A percentile compares a stretch with the other conserved stretches of the same genome.
phyloP scores from a whole-genome alignment of 2,797 vertebrate genomes.

The Leptodactylus fallax region DNA sequence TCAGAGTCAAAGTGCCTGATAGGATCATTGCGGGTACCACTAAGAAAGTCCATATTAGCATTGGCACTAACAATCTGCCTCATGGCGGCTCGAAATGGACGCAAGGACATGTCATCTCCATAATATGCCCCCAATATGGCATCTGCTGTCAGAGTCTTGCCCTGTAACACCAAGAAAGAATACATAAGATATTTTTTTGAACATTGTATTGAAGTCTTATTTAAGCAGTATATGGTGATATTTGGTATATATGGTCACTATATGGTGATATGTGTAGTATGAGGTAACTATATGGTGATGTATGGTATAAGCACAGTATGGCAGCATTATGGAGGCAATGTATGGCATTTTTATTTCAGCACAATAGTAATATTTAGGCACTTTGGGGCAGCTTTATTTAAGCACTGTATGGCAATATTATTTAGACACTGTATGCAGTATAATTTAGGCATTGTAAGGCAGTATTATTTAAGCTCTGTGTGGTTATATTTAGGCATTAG shows the following conservation, averaged over 20 bases:
- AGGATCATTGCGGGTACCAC: slow-evolving; percentile 78
- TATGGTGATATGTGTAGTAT: neutral
- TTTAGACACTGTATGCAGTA: too few relatives aligned
- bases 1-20: slow-evolving; percentile 88
- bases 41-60: slow-evolving; percentile 83
- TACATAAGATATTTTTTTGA: neutral
- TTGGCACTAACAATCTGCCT: slow-evolving; percentile 84
- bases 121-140: slow-evolving; percentile 71
- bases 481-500: too few relatives aligned
- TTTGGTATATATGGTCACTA: neutral
- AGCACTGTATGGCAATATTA: too few relatives aligned
- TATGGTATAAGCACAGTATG: neutral
- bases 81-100: slow-evolving; percentile 81
- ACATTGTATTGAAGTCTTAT: neutral
- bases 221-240: neutral
- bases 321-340: too few relatives aligned
- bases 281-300: neutral
- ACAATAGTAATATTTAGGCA: too few relatives aligned
- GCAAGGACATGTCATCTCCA: slow-evolving; percentile 68
- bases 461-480: too few relatives aligned
- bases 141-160: slow-evolving; percentile 67
- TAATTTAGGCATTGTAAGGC: too few relatives aligned
- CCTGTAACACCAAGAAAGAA: slow-evolving; percentile 57
- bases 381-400: too few relatives aligned
- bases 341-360: too few relatives aligned